Base-by-base conservation (phyloP, 2,888 invertebrate genomes). In the Hyposoter dolosus region DNA sequence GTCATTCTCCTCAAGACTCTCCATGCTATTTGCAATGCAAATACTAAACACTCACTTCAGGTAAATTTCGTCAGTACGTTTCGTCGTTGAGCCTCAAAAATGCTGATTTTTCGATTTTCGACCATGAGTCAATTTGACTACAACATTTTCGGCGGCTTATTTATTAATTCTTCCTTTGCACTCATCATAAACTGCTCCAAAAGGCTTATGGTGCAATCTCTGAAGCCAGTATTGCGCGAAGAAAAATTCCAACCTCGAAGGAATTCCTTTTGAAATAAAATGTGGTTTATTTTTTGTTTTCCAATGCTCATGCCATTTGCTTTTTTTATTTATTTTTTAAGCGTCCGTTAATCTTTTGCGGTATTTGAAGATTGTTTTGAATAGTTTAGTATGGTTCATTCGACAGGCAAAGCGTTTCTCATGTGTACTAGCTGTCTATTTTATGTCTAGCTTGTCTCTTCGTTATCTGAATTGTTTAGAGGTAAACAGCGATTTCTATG, bases 391-490 rank as follows among this genome's bases (percentile, higher is more conserved):
- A 23, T 19, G 1, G 15, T 66, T 40, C n/a, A 68, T 43, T 68
- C 43, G 43, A 19, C 9, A 65, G 19, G 15, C 15, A 35, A 77
- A 50, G 4, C 19, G 19, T 50, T 66, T 65, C 12, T 65, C 63
- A 12, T 35, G 28, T 7, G 50, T 40, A 50, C 40, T 15, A 0
- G 19, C 68, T 35, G 56, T 76, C 63, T 60, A 68, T 78, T 68
- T 78, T 66, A 19, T 75, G 78, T 79, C 71, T 71, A n/a, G 71
- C 65, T 78, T 79, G 85, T 82, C 79, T 45, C 83, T 82, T 79
- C 82, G 78, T 82, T 85, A 79, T 85, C 82, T 71, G 79, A 79
- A 82, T 85, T 75, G 50, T 75, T 66, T 71, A 50, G 82, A 65
- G 78, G 82, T 82, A 85, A 85, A 85, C 82, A 79, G n/a, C 47